These are phyloP conservation scores for Pseudobourletiella spinata DNA, from an alignment of 1,140 invertebrate genomes.

Conservation along the genomic window DNA sequence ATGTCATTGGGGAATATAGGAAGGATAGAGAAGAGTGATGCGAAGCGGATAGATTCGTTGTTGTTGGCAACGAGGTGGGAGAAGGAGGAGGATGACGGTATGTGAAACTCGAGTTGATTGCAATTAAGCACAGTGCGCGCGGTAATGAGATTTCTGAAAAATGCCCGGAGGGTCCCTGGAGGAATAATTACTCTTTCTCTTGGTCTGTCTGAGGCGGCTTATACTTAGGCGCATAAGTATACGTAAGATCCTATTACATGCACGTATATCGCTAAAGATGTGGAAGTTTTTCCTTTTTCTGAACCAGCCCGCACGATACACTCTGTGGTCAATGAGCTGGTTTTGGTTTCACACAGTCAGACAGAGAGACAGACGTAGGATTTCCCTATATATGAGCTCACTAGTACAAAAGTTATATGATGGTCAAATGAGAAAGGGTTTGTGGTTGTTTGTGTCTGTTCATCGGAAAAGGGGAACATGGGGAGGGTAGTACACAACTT, in stretches of 20 bases:
- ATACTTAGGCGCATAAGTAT: too few relatives aligned
- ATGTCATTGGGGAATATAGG: too few relatives aligned
- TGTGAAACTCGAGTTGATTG: constrained; percentile 20
- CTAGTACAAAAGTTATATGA: too few relatives aligned
- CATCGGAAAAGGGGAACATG: constrained; percentile 1
- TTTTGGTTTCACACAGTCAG: not conserved
- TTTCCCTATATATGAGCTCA: not conserved
- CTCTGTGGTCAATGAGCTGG: not conserved
- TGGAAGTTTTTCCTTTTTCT: not conserved
- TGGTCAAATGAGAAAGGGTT: constrained; percentile 5
- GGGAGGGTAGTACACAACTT: too few relatives aligned
- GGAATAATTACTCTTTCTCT: constrained; percentile 18
- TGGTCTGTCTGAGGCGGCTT: not conserved
- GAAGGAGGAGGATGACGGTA: not conserved
- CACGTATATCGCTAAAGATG: not conserved
- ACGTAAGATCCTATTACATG: too few relatives aligned
- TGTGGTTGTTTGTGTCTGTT: not conserved
- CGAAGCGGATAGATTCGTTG: not conserved
- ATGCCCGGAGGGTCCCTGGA: constrained; percentile 11
- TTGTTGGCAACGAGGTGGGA: not conserved
- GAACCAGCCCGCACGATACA: not conserved
- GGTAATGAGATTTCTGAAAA: constrained; percentile 34
- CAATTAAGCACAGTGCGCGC: constrained; percentile 29
- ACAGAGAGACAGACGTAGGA: not conserved
- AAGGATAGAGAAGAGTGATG: too few relatives aligned